Percentiles rank a stretch among this genome's conserved stretches.
Conservation (phyloP, 2,888 invertebrate genomes). For the Brachyopa scutellaris region DNA sequence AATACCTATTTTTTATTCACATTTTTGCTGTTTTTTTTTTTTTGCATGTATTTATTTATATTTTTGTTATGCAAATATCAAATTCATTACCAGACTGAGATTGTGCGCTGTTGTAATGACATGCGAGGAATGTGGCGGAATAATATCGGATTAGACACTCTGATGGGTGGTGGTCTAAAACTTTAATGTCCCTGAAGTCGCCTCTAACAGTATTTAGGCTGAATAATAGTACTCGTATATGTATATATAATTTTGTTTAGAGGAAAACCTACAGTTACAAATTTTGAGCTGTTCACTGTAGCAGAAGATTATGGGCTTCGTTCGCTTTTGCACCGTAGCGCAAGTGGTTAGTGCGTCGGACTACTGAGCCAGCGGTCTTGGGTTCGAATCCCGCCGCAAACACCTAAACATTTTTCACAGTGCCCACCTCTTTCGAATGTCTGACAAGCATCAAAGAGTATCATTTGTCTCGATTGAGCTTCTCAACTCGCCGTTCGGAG, state of each 20-base stretch:
- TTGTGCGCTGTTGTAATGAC: conserved; percentile 44
- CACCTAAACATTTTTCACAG: too few species aligned
- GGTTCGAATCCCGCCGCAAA: too few species aligned
- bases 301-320: too few species aligned
- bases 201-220: conserved; percentile 27
- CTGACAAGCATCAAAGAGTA: too few species aligned
- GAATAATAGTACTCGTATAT: conserved; percentile 11
- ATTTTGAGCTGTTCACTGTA: neutral
- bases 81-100: conserved; percentile 49
- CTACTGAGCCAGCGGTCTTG: too few species aligned
- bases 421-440: too few species aligned
- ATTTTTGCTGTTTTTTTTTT: conserved; percentile 5
- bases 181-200: conserved; percentile 32
- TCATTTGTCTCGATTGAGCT: too few species aligned
- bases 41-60: neutral
- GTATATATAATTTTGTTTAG: conserved; percentile 16
- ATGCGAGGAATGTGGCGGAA: conserved; percentile 37
- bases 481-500: too few species aligned
- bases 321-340: too few species aligned
- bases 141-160: conserved; percentile 31
- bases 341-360: too few species aligned
- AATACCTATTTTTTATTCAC: too few species aligned
- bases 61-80: conserved; percentile 51
- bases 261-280: conserved; percentile 31
- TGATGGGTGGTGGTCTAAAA: conserved; percentile 15